Base-by-base conservation (phyloP, 2,113 vertebrate species). In the Sialia sialis region DNA sequence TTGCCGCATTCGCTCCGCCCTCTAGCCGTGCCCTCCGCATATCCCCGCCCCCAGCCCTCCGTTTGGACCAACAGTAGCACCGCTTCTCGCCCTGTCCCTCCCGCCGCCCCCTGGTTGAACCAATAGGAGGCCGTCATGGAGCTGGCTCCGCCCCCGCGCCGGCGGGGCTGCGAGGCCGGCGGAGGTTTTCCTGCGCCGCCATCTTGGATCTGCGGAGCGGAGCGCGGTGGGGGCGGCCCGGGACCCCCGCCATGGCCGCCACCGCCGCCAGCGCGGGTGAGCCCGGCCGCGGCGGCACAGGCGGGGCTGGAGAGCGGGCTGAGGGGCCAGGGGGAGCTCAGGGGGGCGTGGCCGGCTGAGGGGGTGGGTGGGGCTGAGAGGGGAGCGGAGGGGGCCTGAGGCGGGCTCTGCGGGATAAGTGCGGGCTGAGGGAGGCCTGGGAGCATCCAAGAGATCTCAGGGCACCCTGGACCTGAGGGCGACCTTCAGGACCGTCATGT, bases 1-100 rank as follows among this genome's bases (percentile, higher is more conserved):
- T 0, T 0, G 0, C 4, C 3, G 2, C 19, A 0, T 1, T 39
- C 3, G 16, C 25, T 1, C 23, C 60, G 60, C 43, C 82, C 14
- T 16, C 30, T 13, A 5, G 7, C 19, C 9, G 22, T 39, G 51
- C 34, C 19, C 6, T 44, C 18, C 2, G 0, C 2, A 48, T 29
- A 3, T 22, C 16, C 8, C 36, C 59, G 34, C 51, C 60, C 41
- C 70, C 81, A 10, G 0, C 4, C 5, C 9, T 7, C 10, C 3
- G 0, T 10, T 13, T 3, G 4, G 25, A 4, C 82, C 69, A 84
- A 34, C 75, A 74, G 59, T 23, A 29, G 4, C 0, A 12, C 34
- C 0, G 6, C 7, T 0, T 74, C 22, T 18, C 41, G 7, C 11
- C 10, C 0, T 6, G 29, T 46, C 41, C 41, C 59, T 11, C 69